A percentile compares a stretch with the other conserved stretches of the same genome.
phyloP scores from a whole-genome alignment of 64 coral and sea anemone species.

The Pocillopora verrucosa region DNA sequence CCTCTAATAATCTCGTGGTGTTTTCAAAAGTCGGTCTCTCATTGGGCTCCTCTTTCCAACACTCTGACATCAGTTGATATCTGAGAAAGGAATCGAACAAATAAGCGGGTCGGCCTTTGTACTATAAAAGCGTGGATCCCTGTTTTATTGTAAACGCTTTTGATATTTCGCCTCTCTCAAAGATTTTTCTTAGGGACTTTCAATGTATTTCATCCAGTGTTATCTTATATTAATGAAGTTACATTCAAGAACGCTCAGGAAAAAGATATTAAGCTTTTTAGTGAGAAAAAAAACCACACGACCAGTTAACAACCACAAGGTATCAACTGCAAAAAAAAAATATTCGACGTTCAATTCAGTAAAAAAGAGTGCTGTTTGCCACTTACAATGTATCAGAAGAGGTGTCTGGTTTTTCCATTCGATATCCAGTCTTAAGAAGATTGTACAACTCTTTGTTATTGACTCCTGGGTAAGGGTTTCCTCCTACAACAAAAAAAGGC shows the following conservation, averaged over 20 bases:
- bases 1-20: constrained; percentile 11
- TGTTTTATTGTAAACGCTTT: no score
- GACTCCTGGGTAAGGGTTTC: constrained; percentile 48
- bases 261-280: no score
- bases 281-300: no score
- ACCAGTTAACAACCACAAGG: no score
- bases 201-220: not conserved
- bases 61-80: constrained; percentile 33
- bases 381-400: constrained; percentile 56
- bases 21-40: constrained; percentile 53
- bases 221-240: not conserved
- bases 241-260: no score
- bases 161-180: not conserved
- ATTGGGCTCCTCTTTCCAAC: constrained; percentile 42
- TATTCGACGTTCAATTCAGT: no score
- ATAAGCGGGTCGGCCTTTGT: no score
- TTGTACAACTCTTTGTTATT: constrained; percentile 31
- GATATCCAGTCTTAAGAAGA: constrained; percentile 42
- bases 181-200: no score
- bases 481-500: not conserved
- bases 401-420: constrained; percentile 62
- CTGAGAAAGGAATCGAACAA: not conserved
- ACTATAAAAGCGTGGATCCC: no score
- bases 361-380: no score
- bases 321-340: no score